Base-by-base conservation (phyloP, 2,888 invertebrate genomes). In the Belgica antarctica region DNA sequence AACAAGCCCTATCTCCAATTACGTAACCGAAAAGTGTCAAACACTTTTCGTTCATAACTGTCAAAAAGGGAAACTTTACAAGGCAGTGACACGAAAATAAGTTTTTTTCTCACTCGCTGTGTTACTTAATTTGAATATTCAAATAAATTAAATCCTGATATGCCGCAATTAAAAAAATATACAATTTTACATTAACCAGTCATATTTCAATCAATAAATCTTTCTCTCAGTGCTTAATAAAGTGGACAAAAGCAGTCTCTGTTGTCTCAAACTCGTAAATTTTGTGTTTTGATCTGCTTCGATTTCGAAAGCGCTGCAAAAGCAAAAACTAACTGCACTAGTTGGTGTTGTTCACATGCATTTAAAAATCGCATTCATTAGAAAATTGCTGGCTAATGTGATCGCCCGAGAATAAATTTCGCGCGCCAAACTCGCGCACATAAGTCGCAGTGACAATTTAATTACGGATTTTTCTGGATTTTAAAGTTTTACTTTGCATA, bases 191-290 rank as follows among this genome's bases (percentile, higher is more conserved):
- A 25, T 59, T 52, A 22, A 59, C 19, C 27, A 59, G 25, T 59
- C 59, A 59, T 59, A 59, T 34, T 65, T 65, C 63, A 65, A 65
- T 65, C 63, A 65, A 65, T 62, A 62, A 62, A 62, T 62, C 62
- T 62, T 22, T 12, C 36, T 62, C 28, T 17, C 8, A 12, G 62
- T 31, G 24, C 22, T 62, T 22, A 61, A 25, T 27, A 61, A 25
- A 61, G 25, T 61, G 61, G 61, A 61, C 61, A 61, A 61, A 52
- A n/a, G n/a, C 52, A 52, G 17, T 52, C 17, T 19, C 52, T 7
- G n/a, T 22, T n/a, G 52, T 12, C 41, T 7, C 7, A 41, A 4
- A 15, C 41, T 41, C 15, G 41, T 41, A 41, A 41, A 19, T n/a
- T 52, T 22, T 52, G 41, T 41, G 41, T 41, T 41, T 41, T 41